Evolutionary conservation across 1,140 invertebrate genomes (phyloP).

Genomic region (Brachionus rotundiformis): DNA sequence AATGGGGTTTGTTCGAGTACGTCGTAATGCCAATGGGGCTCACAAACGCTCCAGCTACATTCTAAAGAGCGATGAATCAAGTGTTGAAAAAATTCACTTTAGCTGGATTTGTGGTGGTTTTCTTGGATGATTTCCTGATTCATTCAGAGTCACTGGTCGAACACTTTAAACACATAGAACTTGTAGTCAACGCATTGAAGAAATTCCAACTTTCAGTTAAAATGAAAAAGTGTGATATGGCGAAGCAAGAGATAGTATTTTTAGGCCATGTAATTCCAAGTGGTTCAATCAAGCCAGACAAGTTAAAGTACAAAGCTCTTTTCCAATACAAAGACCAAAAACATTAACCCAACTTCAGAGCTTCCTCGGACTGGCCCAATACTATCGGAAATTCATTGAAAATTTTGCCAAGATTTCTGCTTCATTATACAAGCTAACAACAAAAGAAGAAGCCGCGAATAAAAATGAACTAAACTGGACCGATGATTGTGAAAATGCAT

Average conservation of each 20-base stretch:
- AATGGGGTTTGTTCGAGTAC: too few relatives aligned
- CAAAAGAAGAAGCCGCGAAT: slow-evolving; percentile 54
- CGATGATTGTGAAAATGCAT: slow-evolving; percentile 56
- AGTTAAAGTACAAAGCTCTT: neutral
- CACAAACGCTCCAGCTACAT: slow-evolving; percentile 59
- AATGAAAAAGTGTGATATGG: neutral
- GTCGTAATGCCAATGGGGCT: too few relatives aligned
- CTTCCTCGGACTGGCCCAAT: too few relatives aligned
- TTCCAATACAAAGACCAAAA: too few relatives aligned
- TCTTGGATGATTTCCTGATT: too few relatives aligned
- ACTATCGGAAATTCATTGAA: too few relatives aligned
- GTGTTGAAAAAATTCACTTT: neutral
- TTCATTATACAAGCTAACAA: slow-evolving; percentile 58
- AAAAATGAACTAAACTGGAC: slow-evolving; percentile 56
- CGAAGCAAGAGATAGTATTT: neutral
- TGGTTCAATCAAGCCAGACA: neutral
- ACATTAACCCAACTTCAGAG: too few relatives aligned
- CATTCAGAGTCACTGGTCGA: too few relatives aligned
- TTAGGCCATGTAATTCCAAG: neutral
- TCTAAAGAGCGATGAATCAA: slow-evolving; percentile 58
- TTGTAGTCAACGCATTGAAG: neutral
- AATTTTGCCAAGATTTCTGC: too few relatives aligned
- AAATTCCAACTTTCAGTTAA: neutral
- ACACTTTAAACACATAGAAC: neutral
- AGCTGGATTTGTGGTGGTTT: neutral